Evolutionary conservation across 2,888 invertebrate genomes (phyloP), one percentile per base, ranked within the genome.

Genomic region (Allolobophora icterica): DNA sequence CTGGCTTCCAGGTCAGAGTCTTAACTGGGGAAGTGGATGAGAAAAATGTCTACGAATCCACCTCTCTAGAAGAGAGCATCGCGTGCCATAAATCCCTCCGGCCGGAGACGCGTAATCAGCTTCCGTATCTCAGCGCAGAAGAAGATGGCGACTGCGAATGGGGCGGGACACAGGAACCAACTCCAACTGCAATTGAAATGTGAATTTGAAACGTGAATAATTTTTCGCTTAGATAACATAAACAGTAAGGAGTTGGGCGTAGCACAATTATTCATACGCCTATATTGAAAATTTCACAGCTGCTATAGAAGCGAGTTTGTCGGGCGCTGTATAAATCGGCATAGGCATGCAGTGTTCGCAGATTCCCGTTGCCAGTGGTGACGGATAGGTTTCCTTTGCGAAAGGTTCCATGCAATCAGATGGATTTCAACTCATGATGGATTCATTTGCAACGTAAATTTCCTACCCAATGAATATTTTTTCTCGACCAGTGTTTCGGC

Each of bases 71-170:
- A 90, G 84, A 90, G 84, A 24, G 84, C 42, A 1, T 90, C 71
- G 19, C 6, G 84, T 30, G 90, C 90, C 33, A 90, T 33, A 40
- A 90, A 90, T 38, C 90, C 84, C 33, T 90, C 84, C 19, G 90
- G 90, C 13, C 33, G 21, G 19, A 30, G 42, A 21, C 90, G 83
- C 0, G 90, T 84, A 3, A 90, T 84, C 71, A 90, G 90, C 71
- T 90, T 90, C 84, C 90, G 83, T 38, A 33, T 42, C 42, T 90
- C 90, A 35, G 90, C 84, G 42, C 84, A 90, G 42, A 90, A 38
- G 35, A 90, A 42, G 30, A 90, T 90, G 90, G 84, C 38, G 71
- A 90, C 24, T 11, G 90, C 58, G 33, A 84, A 90, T n/a, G 90
- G 90, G 30, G 84, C 35, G 34, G 90, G 90, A 58, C 21, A 34